Percentiles rank a stretch among this genome's conserved stretches.
phyloP scores from a whole-genome alignment of 2,888 invertebrate genomes.

The Heliconius aoede region DNA sequence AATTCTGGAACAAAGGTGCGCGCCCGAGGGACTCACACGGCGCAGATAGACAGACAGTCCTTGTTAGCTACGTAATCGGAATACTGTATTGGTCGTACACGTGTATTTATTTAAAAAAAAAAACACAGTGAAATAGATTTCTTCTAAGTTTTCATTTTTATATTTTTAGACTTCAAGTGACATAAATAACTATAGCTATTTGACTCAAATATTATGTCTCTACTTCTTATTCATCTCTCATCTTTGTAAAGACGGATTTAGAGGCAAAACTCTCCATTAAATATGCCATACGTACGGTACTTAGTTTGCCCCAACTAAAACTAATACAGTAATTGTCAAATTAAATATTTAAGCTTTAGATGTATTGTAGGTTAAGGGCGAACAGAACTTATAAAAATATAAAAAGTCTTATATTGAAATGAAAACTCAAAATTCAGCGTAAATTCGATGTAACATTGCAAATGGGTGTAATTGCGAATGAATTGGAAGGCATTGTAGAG shows the following conservation, averaged over 20 bases:
- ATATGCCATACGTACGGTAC: not conserved
- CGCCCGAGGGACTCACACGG: constrained; percentile 16
- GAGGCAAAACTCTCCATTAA: too few relatives aligned
- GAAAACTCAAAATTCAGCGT: not conserved
- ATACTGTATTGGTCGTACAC: constrained; percentile 6
- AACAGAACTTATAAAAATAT: too few relatives aligned
- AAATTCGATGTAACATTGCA: constrained; percentile 6
- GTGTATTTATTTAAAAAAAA: not conserved
- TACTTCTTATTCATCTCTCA: not conserved
- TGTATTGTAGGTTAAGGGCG: too few relatives aligned
- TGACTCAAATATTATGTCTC: not conserved
- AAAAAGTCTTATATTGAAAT: not conserved
- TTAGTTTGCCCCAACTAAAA: not conserved
- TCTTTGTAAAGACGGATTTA: too few relatives aligned
- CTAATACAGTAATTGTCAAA: not conserved
- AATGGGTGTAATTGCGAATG: constrained; percentile 12
- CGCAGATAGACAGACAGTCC: constrained; percentile 16
- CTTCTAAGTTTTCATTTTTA: too few relatives aligned
- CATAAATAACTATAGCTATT: too few relatives aligned
- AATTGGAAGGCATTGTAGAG: constrained; percentile 25
- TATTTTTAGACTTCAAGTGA: too few relatives aligned
- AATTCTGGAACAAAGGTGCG: constrained; percentile 17
- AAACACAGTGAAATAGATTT: too few relatives aligned
- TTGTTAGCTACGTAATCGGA: constrained; percentile 22
- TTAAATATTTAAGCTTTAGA: not conserved